Evolutionary conservation across 2,113 vertebrate genomes (phyloP), one percentile per base, ranked within the genome.

Genomic region (Panurus biarmicus): DNA sequence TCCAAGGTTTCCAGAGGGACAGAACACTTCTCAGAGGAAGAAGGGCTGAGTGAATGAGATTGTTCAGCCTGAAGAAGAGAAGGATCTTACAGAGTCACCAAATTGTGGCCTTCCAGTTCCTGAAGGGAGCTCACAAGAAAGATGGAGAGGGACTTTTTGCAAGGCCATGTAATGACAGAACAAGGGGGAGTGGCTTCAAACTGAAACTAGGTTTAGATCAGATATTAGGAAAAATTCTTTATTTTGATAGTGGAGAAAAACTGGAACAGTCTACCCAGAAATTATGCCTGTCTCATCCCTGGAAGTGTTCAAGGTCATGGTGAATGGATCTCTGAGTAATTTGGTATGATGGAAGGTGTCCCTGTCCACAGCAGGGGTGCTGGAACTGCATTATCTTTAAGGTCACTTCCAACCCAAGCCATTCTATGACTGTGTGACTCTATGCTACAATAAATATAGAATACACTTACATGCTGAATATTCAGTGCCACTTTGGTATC

Each of bases 1-100:
- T 38, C 18, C 23, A 29, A 45, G 38, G n/a, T 12, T 23, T 20
- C 24, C n/a, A n/a, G 47, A 20, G 64, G 21, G 5, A 45, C 4
- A 7, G 54, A 53, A 3, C 8, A 5, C 3, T 2, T 61, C 23
- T 77, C 2, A 5, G 23, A 2, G 1, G 12, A 3, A 29, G 12
- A 15, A n/a, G 54, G 23, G 12, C 28, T 61, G 28, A 38, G 23
- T 20, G 8, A 70, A 53, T 4, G 3, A 10, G 12, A 11, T 20
- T 51, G 26, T 1, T 76, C 36, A 33, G 3, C 36, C 31, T 36
- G 26, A 21, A 36, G 11, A 40, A 20, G 33, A 44, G 6, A 40
- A 56, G 23, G 28, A 7, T 47, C 35, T n/a, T 9, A 2, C 0
- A 3, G 0, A 5, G 26, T 14, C 3, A 47, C 22, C 12, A 11